Evolutionary conservation across 1,140 invertebrate species (phyloP), one percentile per base, ranked within the genome.

Genomic region (Choristoneura fumiferana): DNA sequence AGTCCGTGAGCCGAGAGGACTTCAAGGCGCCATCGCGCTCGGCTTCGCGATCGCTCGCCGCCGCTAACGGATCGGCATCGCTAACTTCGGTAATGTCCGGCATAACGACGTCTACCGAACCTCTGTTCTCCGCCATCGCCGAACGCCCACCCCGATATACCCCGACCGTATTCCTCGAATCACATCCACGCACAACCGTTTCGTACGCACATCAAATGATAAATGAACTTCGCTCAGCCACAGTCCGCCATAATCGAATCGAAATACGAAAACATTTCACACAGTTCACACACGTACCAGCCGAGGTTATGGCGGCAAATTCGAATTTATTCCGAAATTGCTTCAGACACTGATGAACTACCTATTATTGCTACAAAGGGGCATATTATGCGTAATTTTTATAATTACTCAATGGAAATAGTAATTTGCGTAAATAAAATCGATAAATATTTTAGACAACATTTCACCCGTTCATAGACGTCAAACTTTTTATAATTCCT

Each of bases 31-130:
- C 89, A 67, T 66, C 76, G 65, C 89, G 89, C 57, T 87, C 85
- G 68, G 84, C 76, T 54, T 90, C 89, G 70, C 76, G 78, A 69
- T 89, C 88, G 89, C 89, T 91, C 90, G 90, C 91, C 60, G 77
- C 81, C 92, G 92, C 88, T 81, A 92, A 82, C 52, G 91, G 86
- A 89, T 92, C 91, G 90, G 90, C 85, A 90, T 93, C 92, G 90
- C 91, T 87, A 54, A 77, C 83, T 83, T 89, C 85, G 83, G 80
- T 81, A 89, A 93, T 93, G 92, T 93, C 92, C 92, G 92, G 91
- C 85, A 92, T 91, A 76, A 92, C 92, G 92, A 93, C 92, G 84
- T 90, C 87, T 82, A 92, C 92, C 91, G 92, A 93, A 88, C 89
- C 87, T 79, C 89, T 87, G 72, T 83, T 91, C 72, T 90, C 89